Conservation (phyloP, 2,797 vertebrate genomes). For the Astyanax mexicanus region DNA sequence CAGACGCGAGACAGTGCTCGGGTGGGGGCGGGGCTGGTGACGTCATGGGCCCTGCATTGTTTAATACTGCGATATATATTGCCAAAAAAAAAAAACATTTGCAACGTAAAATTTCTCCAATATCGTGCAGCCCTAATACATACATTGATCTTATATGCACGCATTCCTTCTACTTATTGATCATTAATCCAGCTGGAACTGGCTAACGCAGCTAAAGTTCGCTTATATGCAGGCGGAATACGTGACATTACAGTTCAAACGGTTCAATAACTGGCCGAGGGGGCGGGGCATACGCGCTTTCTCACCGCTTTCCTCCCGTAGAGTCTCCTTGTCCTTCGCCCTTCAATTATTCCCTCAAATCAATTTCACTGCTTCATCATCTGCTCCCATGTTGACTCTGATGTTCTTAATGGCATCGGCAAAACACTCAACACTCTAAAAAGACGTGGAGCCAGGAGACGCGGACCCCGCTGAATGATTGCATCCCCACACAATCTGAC, state of each 20-base stretch:
- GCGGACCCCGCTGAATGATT: background rate
- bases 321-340: background rate
- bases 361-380: conserved; percentile 19
- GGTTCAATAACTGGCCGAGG: background rate
- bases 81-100: too few species aligned
- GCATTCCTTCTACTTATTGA: background rate
- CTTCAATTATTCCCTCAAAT: conserved; percentile 9
- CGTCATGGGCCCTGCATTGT: too few species aligned
- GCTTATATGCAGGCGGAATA: background rate
- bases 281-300: background rate
- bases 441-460: background rate
- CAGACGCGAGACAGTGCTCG: too few species aligned
- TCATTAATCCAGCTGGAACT: background rate
- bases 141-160: too few species aligned
- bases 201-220: background rate
- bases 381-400: background rate
- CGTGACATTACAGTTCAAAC: background rate
- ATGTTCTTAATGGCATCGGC: background rate
- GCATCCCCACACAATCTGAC: background rate
- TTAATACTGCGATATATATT: too few species aligned
- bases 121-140: too few species aligned
- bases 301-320: background rate
- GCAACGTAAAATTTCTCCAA: too few species aligned
- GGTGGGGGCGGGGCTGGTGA: too few species aligned
- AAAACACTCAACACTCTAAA: background rate